Evolutionary conservation across 2,113 vertebrate species (phyloP), one percentile per base, ranked within the genome.

Genomic region (Osmerus mordax): DNA sequence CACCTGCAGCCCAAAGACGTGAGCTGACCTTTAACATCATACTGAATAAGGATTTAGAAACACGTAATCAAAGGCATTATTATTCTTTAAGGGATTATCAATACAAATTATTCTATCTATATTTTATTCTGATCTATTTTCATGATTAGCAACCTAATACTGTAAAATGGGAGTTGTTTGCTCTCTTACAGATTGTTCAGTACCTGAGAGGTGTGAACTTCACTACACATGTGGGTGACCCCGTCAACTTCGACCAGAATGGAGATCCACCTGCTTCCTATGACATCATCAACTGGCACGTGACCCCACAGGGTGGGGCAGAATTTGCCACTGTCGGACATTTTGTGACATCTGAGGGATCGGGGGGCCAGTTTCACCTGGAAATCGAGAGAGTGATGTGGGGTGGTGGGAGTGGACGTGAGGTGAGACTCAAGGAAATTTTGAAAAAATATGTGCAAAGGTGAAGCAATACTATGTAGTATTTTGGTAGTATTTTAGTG

Each of bases 281-380:
- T 55, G 89, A 90, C 74, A 85, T 89, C 21, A 83, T 90, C 60
- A 89, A 85, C 78, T 91, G 90, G 84, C 82, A 88, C 28, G 65
- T 83, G 53, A 75, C 67, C 4, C 62, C 71, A 41, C 60, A 81
- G 8, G 80, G 74, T 55, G 76, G 67, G 18, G 67, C 75, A 66
- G 21, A 81, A 32, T 88, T 88, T 79, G 71, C 79, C 70, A 73
- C 78, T 41, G 84, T 86, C 13, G 85, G 89, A 8, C 85, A 82
- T 67, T 90, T 87, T 82, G 67, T 78, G 62, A 75, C 81, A 36
- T 70, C 72, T 13, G 70, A 74, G 14, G 52, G 51, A 28, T 85
- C 19, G 21, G 83, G 71, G 67, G 74, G 7, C 36, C 71, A 1
- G 78, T 47, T 47, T 47, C 41, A 47, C 41, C 41, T 47, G 41